A percentile compares a stretch with the other conserved stretches of the same genome.
These are phyloP conservation scores for Lerista edwardsae DNA, from an alignment of 2,797 vertebrate genomes.

Conservation along the genomic window DNA sequence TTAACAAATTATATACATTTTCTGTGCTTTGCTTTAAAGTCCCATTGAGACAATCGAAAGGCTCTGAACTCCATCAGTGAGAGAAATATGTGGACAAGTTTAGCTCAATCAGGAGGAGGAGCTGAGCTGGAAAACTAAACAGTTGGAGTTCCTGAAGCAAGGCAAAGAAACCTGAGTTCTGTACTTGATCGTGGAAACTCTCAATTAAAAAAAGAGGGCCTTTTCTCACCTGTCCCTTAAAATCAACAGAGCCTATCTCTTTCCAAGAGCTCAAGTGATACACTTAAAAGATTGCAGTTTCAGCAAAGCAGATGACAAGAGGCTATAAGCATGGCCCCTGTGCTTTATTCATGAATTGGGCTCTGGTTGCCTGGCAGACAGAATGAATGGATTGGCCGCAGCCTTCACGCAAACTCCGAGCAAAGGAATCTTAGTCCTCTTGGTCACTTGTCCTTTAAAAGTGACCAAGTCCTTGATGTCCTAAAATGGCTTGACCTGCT, in stretches of 20 bases:
- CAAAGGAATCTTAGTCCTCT: not conserved
- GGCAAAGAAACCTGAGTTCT: not conserved
- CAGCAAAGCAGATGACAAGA: not conserved
- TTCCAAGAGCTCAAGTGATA: not conserved
- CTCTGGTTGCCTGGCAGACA: not conserved
- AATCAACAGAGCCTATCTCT: not conserved
- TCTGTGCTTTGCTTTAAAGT: not conserved
- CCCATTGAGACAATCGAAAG: not conserved
- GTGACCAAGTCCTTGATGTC: not conserved
- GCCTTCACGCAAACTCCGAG: not conserved
- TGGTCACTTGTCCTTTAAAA: not conserved
- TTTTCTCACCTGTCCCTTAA: not conserved
- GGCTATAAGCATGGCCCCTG: not conserved
- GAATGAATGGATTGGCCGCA: not conserved
- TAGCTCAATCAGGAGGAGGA: not conserved
- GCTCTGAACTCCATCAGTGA: not conserved
- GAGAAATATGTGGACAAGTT: not conserved
- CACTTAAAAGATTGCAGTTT: not conserved
- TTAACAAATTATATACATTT: not conserved
- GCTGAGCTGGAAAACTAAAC: not conserved
- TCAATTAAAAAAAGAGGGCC: no score
- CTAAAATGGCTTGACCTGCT: not conserved
- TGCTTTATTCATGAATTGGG: not conserved
- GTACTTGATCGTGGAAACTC: not conserved
- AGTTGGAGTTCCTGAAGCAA: not conserved